phyloP scores from a whole-genome alignment of 2,888 invertebrate genomes.

The Phrixothrix hirtus region DNA sequence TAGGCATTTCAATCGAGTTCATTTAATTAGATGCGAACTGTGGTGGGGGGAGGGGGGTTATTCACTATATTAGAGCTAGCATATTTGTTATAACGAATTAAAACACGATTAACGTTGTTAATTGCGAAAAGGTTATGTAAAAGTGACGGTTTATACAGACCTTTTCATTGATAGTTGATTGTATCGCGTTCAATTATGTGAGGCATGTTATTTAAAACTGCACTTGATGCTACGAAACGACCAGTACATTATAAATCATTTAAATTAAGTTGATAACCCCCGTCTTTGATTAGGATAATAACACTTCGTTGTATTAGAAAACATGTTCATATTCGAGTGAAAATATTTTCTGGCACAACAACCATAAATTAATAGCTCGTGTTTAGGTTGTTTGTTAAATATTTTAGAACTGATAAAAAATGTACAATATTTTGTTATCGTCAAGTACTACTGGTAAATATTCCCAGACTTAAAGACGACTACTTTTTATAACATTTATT shows the following conservation, averaged over 20 bases:
- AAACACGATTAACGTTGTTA: not conserved
- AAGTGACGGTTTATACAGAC: not conserved
- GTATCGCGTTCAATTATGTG: conserved; percentile 16
- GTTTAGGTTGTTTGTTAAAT: no score
- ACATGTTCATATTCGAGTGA: conserved; percentile 1
- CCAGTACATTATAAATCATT: conserved; percentile 14
- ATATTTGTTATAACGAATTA: not conserved
- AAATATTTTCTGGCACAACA: not conserved
- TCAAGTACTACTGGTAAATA: no score
- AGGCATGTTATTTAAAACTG: conserved; percentile 20
- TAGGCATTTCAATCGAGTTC: no score
- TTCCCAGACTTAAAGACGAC: no score
- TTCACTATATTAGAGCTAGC: not conserved
- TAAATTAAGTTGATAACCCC: conserved; percentile 19
- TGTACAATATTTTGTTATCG: no score
- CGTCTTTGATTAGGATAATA: conserved; percentile 19
- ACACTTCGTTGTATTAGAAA: conserved; percentile 15
- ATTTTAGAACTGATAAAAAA: no score
- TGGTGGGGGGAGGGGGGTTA: not conserved
- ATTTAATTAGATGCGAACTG: not conserved
- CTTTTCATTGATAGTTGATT: conserved; percentile 11
- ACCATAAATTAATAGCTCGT: no score
- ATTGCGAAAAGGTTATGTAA: not conserved
- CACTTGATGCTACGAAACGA: conserved; percentile 10
- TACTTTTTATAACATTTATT: no score